Evolutionary conservation across 2,113 vertebrate species (phyloP), one percentile per base, ranked within the genome.

Genomic region (Phocoena sinus): DNA sequence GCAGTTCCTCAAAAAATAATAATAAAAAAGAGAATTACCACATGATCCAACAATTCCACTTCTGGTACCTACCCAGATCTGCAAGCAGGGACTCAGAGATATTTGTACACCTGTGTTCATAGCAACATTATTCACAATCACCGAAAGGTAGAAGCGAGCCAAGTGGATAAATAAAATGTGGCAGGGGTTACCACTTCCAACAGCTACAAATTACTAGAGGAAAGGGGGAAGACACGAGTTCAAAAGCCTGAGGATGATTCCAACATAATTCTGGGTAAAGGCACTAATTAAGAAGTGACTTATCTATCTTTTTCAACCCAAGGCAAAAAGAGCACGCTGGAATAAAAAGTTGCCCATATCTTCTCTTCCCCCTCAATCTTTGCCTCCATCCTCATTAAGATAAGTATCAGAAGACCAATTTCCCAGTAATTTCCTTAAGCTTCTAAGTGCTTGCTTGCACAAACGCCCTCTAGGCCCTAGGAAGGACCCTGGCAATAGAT

Each of bases 371-470:
- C 36, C 5, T 56, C 44, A 70, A 28, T 36, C 18, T 41, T 17
- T 56, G 26, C 60, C 58, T 87, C 83, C 23, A 20, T 81, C 56
- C 60, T 76, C 65, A 74, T 38, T n/a, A 28, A 60, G 36, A n/a
- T 63, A 82, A 86, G 84, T 38, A 94, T 67, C 50, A 56, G 20
- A 88, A 58, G 15, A 81, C 13, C 38, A 96, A 13, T 47, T 93
- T 88, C 89, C 74, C 33, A 92, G 70, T 31, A 58, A 88, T 85
- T 95, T 80, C 68, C 71, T 94, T 60, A 91, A 79, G n/a, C 36
- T 77, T 91, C 26, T 5, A 83, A 65, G 38, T 47, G 53, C 36
- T 60, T 47, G 76, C 33, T n/a, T 79, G 6, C 8, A 67, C 44
- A 44, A 84, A 86, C 26, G 5, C 9, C 8, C 89, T 58, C 8